These are phyloP conservation scores for Sigmodon hispidus DNA, from an alignment of 2,113 vertebrate species.

Conservation along the genomic window DNA sequence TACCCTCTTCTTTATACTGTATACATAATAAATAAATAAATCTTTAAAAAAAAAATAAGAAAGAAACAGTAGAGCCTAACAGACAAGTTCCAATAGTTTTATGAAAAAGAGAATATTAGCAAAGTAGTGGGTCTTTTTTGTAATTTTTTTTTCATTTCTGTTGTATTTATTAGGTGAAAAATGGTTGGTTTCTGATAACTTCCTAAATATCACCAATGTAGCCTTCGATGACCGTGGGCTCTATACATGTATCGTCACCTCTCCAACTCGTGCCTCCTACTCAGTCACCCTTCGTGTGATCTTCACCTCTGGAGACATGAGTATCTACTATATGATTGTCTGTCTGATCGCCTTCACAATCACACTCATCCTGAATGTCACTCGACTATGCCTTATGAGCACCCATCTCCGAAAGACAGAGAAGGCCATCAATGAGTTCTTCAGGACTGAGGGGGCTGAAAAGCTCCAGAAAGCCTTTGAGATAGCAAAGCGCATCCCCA, in stretches of 20 bases:
- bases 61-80: too few relatives aligned
- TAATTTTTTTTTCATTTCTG: slow-evolving; percentile 68
- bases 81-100: slow-evolving; percentile 21
- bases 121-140: background rate
- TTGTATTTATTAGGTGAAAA: slow-evolving; percentile 86
- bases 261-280: slow-evolving; percentile 79
- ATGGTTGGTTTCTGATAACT: slow-evolving; percentile 87
- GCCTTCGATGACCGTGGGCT: slow-evolving; percentile 93
- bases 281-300: slow-evolving; percentile 92
- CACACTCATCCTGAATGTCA: slow-evolving; percentile 93
- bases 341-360: slow-evolving; percentile 94
- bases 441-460: slow-evolving; percentile 94
- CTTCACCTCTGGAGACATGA: slow-evolving; percentile 92
- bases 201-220: slow-evolving; percentile 93
- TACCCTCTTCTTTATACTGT: too few relatives aligned
- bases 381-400: slow-evolving; percentile 96
- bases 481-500: slow-evolving; percentile 96
- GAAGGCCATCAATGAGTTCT: slow-evolving; percentile 97
- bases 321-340: slow-evolving; percentile 93
- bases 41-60: too few relatives aligned
- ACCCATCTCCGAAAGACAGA: slow-evolving; percentile 96
- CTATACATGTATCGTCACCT: slow-evolving; percentile 89
- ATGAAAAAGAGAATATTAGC: background rate
- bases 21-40: too few relatives aligned
- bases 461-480: slow-evolving; percentile 97